These are phyloP conservation scores for Euborellia annulipes DNA, from an alignment of 1,140 invertebrate genomes.

Conservation along the genomic window DNA sequence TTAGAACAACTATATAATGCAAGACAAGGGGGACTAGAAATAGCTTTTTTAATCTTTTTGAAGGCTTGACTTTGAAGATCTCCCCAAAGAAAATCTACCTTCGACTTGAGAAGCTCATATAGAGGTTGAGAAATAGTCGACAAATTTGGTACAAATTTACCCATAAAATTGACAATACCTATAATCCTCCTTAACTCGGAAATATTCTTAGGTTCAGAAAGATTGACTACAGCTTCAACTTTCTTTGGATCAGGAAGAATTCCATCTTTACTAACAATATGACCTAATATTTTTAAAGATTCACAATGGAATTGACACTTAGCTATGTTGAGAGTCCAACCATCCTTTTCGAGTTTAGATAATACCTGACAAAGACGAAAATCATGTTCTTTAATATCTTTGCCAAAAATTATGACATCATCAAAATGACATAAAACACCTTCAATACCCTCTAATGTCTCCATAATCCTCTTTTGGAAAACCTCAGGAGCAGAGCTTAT, in stretches of 20 bases:
- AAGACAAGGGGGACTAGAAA: slow-evolving; percentile 17
- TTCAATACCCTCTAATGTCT: slow-evolving; percentile 7
- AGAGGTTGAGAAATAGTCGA: slow-evolving; percentile 15
- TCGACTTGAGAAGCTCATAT: slow-evolving; percentile 17
- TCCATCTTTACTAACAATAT: slow-evolving; percentile 19
- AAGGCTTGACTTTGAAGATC: slow-evolving; percentile 14
- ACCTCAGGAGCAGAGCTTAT: slow-evolving; percentile 19
- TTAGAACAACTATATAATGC: slow-evolving; percentile 15
- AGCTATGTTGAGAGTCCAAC: slow-evolving; percentile 9
- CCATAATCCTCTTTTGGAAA: too few species aligned
- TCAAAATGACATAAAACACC: slow-evolving; percentile 13
- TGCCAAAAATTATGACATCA: slow-evolving; percentile 7
- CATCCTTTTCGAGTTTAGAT: slow-evolving; percentile 10
- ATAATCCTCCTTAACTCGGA: slow-evolving; percentile 21
- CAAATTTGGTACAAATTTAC: slow-evolving; percentile 23
- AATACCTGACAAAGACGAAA: background rate
- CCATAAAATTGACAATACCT: slow-evolving; percentile 26
- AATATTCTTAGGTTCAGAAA: background rate
- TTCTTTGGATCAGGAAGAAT: slow-evolving; percentile 22
- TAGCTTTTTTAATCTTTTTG: slow-evolving; percentile 15
- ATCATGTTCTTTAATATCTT: slow-evolving; percentile 5
- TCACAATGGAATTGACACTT: slow-evolving; percentile 8
- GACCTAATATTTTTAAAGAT: slow-evolving; percentile 20
- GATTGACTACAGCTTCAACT: slow-evolving; percentile 16
- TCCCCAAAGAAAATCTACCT: slow-evolving; percentile 15